Conservation (phyloP, 1,140 invertebrate species). For the Philotrypesis tridentata region DNA sequence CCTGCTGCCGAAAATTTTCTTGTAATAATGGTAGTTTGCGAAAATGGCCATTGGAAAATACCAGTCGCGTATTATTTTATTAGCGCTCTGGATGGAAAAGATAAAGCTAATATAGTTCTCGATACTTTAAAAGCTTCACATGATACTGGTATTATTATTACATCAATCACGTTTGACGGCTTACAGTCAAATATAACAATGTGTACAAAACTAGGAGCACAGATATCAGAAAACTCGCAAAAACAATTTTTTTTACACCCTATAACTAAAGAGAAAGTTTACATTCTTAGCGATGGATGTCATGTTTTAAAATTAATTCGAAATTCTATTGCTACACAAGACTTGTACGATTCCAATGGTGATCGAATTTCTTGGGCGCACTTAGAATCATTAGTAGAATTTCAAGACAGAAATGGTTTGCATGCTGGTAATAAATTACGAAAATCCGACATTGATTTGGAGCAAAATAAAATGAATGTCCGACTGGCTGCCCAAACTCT, state of each 20-base stretch:
- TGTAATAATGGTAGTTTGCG: conserved; percentile 47
- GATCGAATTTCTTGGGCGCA: conserved; percentile 56
- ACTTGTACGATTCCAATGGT: conserved; percentile 44
- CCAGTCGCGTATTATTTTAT: conserved; percentile 50
- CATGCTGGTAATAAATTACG: conserved; percentile 59
- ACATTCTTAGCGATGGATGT: conserved; percentile 49
- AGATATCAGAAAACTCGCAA: conserved; percentile 23
- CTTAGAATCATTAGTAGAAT: conserved; percentile 54
- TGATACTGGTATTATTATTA: conserved; percentile 40
- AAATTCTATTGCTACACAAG: conserved; percentile 53
- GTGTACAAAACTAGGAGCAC: conserved; percentile 32
- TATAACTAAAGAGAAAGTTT: conserved; percentile 47
- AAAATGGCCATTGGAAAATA: conserved; percentile 48
- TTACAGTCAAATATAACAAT: conserved; percentile 41
- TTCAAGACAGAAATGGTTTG: conserved; percentile 58
- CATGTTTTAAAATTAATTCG: conserved; percentile 56
- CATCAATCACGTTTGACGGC: conserved; percentile 54
- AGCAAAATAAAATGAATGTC: conserved; percentile 62
- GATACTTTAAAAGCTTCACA: conserved; percentile 34
- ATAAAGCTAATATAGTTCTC: conserved; percentile 27
- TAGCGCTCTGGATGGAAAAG: conserved; percentile 39
- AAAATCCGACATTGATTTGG: conserved; percentile 55
- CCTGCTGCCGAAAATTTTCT: conserved; percentile 23
- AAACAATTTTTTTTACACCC: conserved; percentile 54
- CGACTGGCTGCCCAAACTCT: conserved; percentile 60